These are phyloP conservation scores for Bombus cullumanus DNA, from an alignment of 1,140 invertebrate species.

Conservation along the genomic window DNA sequence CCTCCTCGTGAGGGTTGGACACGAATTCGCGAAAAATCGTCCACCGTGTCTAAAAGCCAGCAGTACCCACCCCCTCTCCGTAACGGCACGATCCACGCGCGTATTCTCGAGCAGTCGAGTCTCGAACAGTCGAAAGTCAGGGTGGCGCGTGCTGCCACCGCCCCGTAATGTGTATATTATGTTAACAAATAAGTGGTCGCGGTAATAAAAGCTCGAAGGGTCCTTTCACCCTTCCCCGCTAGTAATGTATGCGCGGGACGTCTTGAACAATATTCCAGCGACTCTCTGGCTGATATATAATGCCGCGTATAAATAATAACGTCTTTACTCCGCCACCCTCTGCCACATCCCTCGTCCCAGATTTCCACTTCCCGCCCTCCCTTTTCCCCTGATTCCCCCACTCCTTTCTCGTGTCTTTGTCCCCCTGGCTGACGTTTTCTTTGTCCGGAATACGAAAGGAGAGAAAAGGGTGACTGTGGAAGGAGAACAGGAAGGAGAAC, in stretches of 20 bases:
- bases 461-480: conserved; percentile 23
- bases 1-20: background rate
- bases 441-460: conserved; percentile 11
- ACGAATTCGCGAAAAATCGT: conserved; percentile 68
- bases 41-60: conserved; percentile 76
- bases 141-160: conserved; percentile 61
- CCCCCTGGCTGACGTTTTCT: background rate
- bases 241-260: conserved; percentile 78
- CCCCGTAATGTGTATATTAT: conserved; percentile 80
- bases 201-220: conserved; percentile 76
- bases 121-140: conserved; percentile 27
- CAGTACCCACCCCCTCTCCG: background rate
- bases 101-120: background rate
- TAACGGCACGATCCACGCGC: background rate
- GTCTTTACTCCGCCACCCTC: conserved; percentile 56
- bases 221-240: conserved; percentile 33
- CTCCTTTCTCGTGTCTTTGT: conserved; percentile 20
- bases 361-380: conserved; percentile 13
- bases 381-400: too few species aligned
- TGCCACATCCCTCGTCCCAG: conserved; percentile 29
- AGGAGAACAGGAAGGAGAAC: conserved; percentile 21
- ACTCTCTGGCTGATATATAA: conserved; percentile 75
- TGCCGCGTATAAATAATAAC: conserved; percentile 76
- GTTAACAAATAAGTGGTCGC: conserved; percentile 80
- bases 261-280: conserved; percentile 80